Evolutionary conservation across 2,888 invertebrate species (phyloP).

Genomic region (Podotricha telesiphe): DNA sequence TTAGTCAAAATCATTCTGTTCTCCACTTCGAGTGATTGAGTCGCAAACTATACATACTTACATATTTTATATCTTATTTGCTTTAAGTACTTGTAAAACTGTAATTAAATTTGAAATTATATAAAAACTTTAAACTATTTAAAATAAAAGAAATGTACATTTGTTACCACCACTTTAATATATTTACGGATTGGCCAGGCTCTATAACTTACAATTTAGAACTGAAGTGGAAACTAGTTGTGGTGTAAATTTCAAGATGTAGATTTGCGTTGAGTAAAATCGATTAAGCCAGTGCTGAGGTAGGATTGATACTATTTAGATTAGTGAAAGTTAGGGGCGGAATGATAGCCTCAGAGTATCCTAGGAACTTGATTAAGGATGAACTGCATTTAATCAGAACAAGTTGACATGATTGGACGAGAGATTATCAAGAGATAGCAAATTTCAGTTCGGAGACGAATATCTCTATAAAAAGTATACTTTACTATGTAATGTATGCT

Average conservation of each 20-base stretch:
- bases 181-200: background rate
- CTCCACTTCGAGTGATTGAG: no score
- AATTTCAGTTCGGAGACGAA: slow-evolving; percentile 9
- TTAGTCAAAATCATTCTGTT: no score
- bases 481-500: no score
- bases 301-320: slow-evolving; percentile 49
- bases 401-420: slow-evolving; percentile 20
- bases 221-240: slow-evolving; percentile 8
- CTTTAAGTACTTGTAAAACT: no score
- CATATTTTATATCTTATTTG: no score
- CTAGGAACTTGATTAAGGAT: slow-evolving; percentile 30
- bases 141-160: no score
- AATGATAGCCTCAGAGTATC: slow-evolving; percentile 29
- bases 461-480: no score
- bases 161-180: background rate
- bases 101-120: no score
- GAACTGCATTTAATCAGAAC: slow-evolving; percentile 29
- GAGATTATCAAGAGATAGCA: slow-evolving; percentile 16
- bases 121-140: no score
- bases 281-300: slow-evolving; percentile 48
- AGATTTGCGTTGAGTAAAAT: slow-evolving; percentile 48
- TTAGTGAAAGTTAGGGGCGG: slow-evolving; percentile 48
- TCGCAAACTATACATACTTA: no score
- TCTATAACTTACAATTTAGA: slow-evolving; percentile 13
- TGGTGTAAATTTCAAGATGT: slow-evolving; percentile 45